A percentile compares a stretch with the other conserved stretches of the same genome.
Evolutionary conservation across 2,113 vertebrate species (phyloP).

Genomic region (Corythornis madagascariensis): DNA sequence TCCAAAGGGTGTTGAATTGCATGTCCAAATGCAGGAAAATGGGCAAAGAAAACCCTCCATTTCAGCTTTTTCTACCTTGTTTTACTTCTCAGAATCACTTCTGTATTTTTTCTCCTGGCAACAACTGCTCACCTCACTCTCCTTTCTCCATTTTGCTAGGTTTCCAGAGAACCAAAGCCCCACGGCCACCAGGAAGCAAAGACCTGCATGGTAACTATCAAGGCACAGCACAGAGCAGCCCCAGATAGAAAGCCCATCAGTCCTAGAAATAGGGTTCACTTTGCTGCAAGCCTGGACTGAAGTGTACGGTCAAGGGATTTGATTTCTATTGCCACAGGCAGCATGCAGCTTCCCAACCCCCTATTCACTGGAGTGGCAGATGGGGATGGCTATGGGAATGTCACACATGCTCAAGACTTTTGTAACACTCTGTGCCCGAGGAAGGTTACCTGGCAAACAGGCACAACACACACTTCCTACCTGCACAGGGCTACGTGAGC

Average conservation of each 20-base stretch:
- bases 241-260: background rate
- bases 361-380: background rate
- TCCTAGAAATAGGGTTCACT: background rate
- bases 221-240: rapidly evolving
- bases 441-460: background rate
- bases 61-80: background rate
- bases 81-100: background rate
- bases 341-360: rapidly evolving
- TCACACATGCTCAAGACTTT: background rate
- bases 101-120: background rate
- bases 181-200: conserved; percentile 50
- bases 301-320: background rate
- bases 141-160: conserved; percentile 39
- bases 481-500: background rate
- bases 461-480: background rate
- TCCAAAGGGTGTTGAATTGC: background rate
- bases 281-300: background rate
- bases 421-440: background rate
- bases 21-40: rapidly evolving
- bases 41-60: background rate
- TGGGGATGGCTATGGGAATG: background rate
- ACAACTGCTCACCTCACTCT: background rate
- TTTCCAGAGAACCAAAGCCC: conserved; percentile 67
- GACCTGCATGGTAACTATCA: conserved; percentile 66
- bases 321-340: rapidly evolving